phyloP scores from a whole-genome alignment of 2,888 invertebrate genomes.

The Morpho helenor region DNA sequence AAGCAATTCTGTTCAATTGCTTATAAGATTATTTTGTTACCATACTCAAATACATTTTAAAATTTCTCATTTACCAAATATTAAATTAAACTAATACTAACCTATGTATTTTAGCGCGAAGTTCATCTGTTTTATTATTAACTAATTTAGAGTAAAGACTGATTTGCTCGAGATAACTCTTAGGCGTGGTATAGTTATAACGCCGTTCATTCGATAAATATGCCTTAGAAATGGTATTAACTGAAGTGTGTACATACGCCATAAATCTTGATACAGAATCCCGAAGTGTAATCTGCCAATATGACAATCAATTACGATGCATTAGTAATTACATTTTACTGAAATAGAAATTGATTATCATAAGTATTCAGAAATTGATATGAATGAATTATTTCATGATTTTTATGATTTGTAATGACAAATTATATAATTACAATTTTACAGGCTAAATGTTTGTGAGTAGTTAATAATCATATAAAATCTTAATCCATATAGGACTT shows the following conservation, averaged over 20 bases:
- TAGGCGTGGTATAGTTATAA: conserved; percentile 98
- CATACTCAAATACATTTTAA: too few relatives aligned
- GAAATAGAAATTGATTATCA: too few relatives aligned
- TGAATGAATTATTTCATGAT: too few relatives aligned
- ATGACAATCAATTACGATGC: conserved; percentile 5
- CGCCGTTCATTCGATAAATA: conserved; percentile 94
- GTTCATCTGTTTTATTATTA: conserved; percentile 89
- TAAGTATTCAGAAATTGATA: too few relatives aligned
- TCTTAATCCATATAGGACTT: too few relatives aligned
- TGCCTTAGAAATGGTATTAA: conserved; percentile 91
- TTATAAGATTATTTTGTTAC: too few relatives aligned
- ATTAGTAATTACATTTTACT: neutral
- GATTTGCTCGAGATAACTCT: conserved; percentile 97
- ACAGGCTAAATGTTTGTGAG: too few relatives aligned
- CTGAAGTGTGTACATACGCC: conserved; percentile 96
- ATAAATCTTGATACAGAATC: conserved; percentile 95
- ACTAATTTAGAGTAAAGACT: conserved; percentile 93
- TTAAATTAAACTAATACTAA: conserved; percentile 23
- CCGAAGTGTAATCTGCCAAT: conserved; percentile 80
- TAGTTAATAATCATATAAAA: too few relatives aligned
- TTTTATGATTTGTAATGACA: too few relatives aligned
- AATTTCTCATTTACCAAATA: too few relatives aligned
- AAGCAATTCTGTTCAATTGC: too few relatives aligned
- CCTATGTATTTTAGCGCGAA: conserved; percentile 91
- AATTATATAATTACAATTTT: too few relatives aligned